phyloP scores from a whole-genome alignment of 2,113 vertebrate genomes.

The Trematomus loennbergii region DNA sequence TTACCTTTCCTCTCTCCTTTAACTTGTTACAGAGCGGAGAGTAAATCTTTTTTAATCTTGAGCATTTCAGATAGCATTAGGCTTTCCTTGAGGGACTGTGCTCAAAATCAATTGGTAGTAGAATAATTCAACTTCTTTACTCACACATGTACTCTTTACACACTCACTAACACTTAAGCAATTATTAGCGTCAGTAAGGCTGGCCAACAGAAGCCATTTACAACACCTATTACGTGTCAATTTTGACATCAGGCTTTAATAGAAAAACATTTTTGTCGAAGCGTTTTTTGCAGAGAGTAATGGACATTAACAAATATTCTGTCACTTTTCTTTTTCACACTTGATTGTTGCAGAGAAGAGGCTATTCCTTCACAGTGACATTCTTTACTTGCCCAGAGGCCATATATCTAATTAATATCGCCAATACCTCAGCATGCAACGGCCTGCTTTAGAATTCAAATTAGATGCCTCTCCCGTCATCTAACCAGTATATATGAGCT shows the following conservation, averaged over 20 bases:
- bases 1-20: conserved; percentile 24
- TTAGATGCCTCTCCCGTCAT: conserved; percentile 50
- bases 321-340: conserved; percentile 40
- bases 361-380: conserved; percentile 39
- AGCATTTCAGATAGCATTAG: conserved; percentile 30
- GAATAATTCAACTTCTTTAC: conserved; percentile 7
- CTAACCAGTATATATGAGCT: conserved; percentile 26
- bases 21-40: conserved; percentile 7
- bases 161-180: background rate
- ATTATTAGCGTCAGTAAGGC: background rate
- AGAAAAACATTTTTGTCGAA: background rate
- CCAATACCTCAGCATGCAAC: conserved; percentile 66
- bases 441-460: conserved; percentile 70
- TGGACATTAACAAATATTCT: conserved; percentile 12
- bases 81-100: conserved; percentile 19
- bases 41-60: conserved; percentile 41
- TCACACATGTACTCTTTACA: background rate
- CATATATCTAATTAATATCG: conserved; percentile 77
- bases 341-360: conserved; percentile 56
- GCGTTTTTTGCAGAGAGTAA: conserved; percentile 16
- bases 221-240: background rate
- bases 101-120: conserved; percentile 11
- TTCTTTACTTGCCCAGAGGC: conserved; percentile 57
- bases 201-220: background rate
- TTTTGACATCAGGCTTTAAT: background rate